Base-by-base conservation (phyloP, 1,140 invertebrate genomes). In the Lethrus apterus region DNA sequence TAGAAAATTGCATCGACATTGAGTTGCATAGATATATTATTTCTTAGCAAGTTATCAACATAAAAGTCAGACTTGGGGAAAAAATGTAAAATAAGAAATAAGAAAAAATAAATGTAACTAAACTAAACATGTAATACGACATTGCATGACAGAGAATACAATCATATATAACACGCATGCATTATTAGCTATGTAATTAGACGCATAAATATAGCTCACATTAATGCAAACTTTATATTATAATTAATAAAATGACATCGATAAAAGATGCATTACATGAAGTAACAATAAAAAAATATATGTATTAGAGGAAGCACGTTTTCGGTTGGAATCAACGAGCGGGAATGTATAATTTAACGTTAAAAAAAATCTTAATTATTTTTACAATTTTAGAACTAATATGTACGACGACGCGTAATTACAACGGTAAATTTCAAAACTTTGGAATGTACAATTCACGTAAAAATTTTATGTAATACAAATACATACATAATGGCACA, bases 161-260 rank as follows among this genome's bases (percentile, higher is more conserved):
- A 29, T 17, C n/a, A 11, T 36, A 50, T 46, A 40, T 50, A 52
- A 52, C 53, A 57, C 50, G 50, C 52, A 57, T 52, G 56, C 49
- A 51, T 48, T 50, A 52, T 55, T 55, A 53, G 53, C 53, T 34
- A 51, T 48, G 51, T 51, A 57, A 55, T 57, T 55, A 57, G 53
- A 54, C 46, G 36, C 48, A 57, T 52, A 52, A 57, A 57, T 54
- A 56, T 51, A 55, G 50, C 48, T 52, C 52, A 33, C 38, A 45
- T 51, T 31, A 48, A 51, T 46, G 33, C 43, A 51, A 48, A 45
- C 45, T 36, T 48, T 44, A 30, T 46, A 55, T 52, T 49, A 45
- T 51, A 46, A 52, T 51, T 46, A 55, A 51, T 51, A 51, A 49
- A 46, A 38, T 41, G 42, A 44, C 43, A 31, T 40, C 42, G 42